Percentiles rank a stretch among this genome's conserved stretches.
Evolutionary conservation across 2,113 vertebrate genomes (phyloP).

Genomic region (Ptilonorhynchus violaceus): DNA sequence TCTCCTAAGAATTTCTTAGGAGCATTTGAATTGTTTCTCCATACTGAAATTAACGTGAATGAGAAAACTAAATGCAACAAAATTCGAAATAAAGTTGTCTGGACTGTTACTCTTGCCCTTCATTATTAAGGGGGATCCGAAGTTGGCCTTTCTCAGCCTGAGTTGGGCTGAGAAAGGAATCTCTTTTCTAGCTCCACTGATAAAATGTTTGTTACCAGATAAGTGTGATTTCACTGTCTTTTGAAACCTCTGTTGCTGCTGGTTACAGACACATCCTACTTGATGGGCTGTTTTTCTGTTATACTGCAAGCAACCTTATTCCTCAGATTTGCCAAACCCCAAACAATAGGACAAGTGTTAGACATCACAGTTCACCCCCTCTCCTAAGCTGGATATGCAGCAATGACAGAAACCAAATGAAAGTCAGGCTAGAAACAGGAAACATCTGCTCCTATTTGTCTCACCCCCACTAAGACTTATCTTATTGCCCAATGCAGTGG

Average conservation of each 20-base stretch:
- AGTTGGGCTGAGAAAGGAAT: background rate
- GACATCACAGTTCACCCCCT: slow-evolving; percentile 42
- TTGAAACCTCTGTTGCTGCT: background rate
- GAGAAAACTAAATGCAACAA: background rate
- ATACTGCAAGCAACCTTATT: background rate
- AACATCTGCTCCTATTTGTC: slow-evolving; percentile 60
- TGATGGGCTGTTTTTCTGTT: background rate
- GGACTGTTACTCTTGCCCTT: background rate
- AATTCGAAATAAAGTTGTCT: background rate
- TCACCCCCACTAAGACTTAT: slow-evolving; percentile 51
- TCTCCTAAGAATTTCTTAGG: background rate
- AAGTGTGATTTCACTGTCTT: background rate
- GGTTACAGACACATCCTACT: background rate
- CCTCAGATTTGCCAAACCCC: slow-evolving; percentile 21
- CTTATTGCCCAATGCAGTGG: slow-evolving; percentile 33
- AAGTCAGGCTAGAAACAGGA: slow-evolving; percentile 62
- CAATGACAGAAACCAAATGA: slow-evolving; percentile 59
- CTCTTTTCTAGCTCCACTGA: background rate
- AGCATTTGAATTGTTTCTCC: background rate
- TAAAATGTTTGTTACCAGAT: background rate
- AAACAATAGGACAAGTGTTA: slow-evolving; percentile 58
- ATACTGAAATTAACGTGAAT: background rate
- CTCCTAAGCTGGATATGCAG: slow-evolving; percentile 19
- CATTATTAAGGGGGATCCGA: background rate
- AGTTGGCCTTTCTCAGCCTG: too few species aligned